phyloP scores from a whole-genome alignment of 2,888 invertebrate genomes.

The Drosophila nigritarsus region DNA sequence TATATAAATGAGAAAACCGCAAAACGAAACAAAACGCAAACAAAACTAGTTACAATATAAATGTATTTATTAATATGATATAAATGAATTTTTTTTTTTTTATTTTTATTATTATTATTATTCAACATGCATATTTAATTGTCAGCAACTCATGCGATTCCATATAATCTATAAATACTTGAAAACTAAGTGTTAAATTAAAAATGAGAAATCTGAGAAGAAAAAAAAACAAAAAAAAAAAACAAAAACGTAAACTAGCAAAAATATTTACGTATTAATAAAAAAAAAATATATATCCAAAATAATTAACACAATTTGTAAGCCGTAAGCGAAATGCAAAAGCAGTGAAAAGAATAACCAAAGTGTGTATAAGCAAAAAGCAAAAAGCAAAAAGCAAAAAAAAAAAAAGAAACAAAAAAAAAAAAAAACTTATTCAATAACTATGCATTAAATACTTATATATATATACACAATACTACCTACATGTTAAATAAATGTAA shows the following conservation, averaged over 20 bases:
- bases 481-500: conserved; percentile 72
- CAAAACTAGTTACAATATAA: conserved; percentile 69
- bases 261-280: conserved; percentile 55
- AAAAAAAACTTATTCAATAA: conserved; percentile 35
- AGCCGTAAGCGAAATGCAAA: conserved; percentile 37
- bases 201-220: conserved; percentile 7
- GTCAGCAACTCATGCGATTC: conserved; percentile 68
- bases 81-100: conserved; percentile 50
- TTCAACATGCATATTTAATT: conserved; percentile 68
- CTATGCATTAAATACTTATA: conserved; percentile 43
- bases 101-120: conserved; percentile 33
- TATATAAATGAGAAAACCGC: conserved; percentile 7
- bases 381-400: background rate
- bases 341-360: conserved; percentile 70
- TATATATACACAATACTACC: conserved; percentile 65
- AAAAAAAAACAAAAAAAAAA: conserved; percentile 3
- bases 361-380: conserved; percentile 69
- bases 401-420: conserved; percentile 1
- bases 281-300: conserved; percentile 27
- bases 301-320: conserved; percentile 26
- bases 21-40: conserved; percentile 34
- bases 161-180: conserved; percentile 51
- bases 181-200: conserved; percentile 42
- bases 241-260: conserved; percentile 52
- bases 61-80: conserved; percentile 70